Evolutionary conservation across 2,888 invertebrate genomes (phyloP), one percentile per base, ranked within the genome.

Genomic region (Epirrhoe tristata): DNA sequence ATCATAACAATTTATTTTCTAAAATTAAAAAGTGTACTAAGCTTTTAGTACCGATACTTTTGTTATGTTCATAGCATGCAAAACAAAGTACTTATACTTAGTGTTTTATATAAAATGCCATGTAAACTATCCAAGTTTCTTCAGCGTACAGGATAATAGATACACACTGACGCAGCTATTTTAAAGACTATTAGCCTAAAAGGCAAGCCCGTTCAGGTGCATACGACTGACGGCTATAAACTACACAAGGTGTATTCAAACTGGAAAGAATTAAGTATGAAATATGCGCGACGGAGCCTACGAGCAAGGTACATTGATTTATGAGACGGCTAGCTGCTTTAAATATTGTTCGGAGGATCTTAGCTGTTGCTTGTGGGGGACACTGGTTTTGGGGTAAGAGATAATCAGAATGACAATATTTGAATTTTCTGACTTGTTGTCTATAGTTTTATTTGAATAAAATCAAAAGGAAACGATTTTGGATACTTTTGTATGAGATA

Each of bases 241-340:
- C 80, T 75, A 87, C 80, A 76, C 74, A 80, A 77, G 80, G 74
- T 82, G 81, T 81, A 81, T 76, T 78, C 80, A 83, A 84, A 81
- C 84, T 81, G 83, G 84, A 90, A 93, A 93, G 92, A 93, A 93
- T 93, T 93, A 93, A 93, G 86, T 90, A 93, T 93, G 91, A 93
- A 93, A 93, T 93, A 93, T 92, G 89, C 88, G 87, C 84, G 84
- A 85, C 89, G 81, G 81, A 88, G 89, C 86, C 86, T 84, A 85
- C 63, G 24, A 63, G 32, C 54, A 56, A 63, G 59, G 66, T 58
- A 66, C 77, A 78, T 77, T 93, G 93, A 93, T 93, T 93, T 93
- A 93, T 89, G 87, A 77, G 83, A 76, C 86, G 81, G 85, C 87
- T 83, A 89, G 86, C 85, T 82, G 79, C 80, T 82, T 83, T 83